Evolutionary conservation across 1,140 invertebrate genomes (phyloP).

Genomic region (Tetramorium alpestre): DNA sequence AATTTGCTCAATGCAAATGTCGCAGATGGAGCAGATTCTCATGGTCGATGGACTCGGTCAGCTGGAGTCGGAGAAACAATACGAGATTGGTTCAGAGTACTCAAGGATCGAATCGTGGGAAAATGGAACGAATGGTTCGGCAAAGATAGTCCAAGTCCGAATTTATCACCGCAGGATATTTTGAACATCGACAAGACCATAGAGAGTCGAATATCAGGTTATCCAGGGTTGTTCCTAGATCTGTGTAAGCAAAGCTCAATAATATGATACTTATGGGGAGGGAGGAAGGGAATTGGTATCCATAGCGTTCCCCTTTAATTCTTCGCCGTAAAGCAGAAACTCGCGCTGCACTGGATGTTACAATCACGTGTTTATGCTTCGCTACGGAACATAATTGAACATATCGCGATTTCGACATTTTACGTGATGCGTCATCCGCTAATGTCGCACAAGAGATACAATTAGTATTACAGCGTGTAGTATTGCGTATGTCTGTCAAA

Average conservation of each 20-base stretch:
- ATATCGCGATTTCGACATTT: constrained; percentile 17
- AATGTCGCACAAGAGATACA: neutral
- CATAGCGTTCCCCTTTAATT: neutral
- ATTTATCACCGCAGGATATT: constrained; percentile 37
- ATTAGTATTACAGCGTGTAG: constrained; percentile 1
- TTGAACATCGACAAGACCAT: constrained; percentile 51
- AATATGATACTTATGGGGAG: neutral
- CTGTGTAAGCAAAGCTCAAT: constrained; percentile 68
- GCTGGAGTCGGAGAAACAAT: constrained; percentile 69
- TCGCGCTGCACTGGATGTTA: neutral
- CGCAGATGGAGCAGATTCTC: constrained; percentile 20
- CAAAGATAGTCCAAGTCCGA: neutral
- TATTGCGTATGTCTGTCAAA: neutral
- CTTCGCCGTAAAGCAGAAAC: neutral
- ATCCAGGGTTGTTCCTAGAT: constrained; percentile 69
- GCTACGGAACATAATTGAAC: constrained; percentile 28
- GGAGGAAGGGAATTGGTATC: neutral
- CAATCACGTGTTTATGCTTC: constrained; percentile 49
- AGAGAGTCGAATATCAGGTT: constrained; percentile 18
- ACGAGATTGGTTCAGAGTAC: constrained; percentile 73
- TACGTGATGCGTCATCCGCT: constrained; percentile 19
- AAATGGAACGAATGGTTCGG: constrained; percentile 50
- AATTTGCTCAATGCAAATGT: neutral
- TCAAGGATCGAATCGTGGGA: constrained; percentile 52
- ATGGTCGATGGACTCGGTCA: neutral